These are phyloP conservation scores for Sminthurides bifidus DNA, from an alignment of 1,140 invertebrate species.

Conservation along the genomic window DNA sequence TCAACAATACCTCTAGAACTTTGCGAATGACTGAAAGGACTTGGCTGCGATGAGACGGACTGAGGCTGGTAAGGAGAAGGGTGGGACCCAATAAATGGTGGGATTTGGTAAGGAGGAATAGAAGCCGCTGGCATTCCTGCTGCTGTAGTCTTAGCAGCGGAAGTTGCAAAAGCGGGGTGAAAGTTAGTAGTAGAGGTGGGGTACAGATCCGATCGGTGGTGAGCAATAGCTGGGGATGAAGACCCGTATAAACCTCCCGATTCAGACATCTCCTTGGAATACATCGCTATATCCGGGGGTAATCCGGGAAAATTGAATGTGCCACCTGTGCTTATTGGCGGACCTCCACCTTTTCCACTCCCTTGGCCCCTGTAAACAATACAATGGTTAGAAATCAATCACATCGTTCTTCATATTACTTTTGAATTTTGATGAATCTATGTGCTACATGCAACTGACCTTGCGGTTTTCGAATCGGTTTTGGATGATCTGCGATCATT, in stretches of 20 bases:
- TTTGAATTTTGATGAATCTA: no score
- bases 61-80: slow-evolving; percentile 27
- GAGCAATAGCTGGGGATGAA: slow-evolving; percentile 17
- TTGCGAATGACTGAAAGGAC: slow-evolving; percentile 18
- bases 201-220: slow-evolving; percentile 24
- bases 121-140: slow-evolving; percentile 12
- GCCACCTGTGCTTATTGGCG: slow-evolving; percentile 19
- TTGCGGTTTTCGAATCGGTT: slow-evolving; percentile 4
- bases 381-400: neutral
- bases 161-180: slow-evolving; percentile 14
- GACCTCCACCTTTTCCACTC: slow-evolving; percentile 4
- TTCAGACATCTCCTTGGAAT: slow-evolving; percentile 28
- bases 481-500: slow-evolving; percentile 7
- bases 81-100: slow-evolving; percentile 25
- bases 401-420: neutral
- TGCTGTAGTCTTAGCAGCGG: slow-evolving; percentile 7
- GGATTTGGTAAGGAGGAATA: slow-evolving; percentile 22
- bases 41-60: slow-evolving; percentile 4
- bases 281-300: slow-evolving; percentile 20
- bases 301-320: slow-evolving; percentile 28
- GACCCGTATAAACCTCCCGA: slow-evolving; percentile 15
- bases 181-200: slow-evolving; percentile 22
- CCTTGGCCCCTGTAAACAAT: slow-evolving; percentile 13
- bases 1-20: slow-evolving; percentile 20
- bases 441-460: neutral